Base-by-base conservation (phyloP, 2,113 vertebrate genomes). In the Myiopsitta monachus region DNA sequence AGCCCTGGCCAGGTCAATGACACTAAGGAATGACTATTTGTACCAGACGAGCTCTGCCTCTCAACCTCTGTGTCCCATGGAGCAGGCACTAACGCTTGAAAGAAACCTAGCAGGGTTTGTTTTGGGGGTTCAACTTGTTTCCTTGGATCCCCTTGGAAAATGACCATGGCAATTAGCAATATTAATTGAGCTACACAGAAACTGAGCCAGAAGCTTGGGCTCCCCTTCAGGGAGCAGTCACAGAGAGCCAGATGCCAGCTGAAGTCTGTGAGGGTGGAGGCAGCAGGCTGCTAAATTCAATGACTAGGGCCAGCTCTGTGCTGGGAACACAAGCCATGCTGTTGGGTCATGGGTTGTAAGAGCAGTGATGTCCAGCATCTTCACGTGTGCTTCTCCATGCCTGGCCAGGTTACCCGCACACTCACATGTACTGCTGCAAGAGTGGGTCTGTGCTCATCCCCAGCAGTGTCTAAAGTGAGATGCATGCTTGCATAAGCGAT, bases 11-110 rank as follows among this genome's bases (percentile, higher is more conserved):
- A 96, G 94, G 90, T 96, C 88, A 94, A 63, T 30, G 31, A 63
- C 91, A 95, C 55, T 83, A 44, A 82, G 90, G 66, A 94, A 91
- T 74, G 64, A 89, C 91, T 87, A 16, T 90, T 89, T 95, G 83
- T 88, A 66, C 82, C 57, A 26, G 47, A 63, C 1, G 5, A 95
- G 66, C 81, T 89, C 91, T 96, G 78, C 52, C 36, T 95, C 62
- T 94, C 83, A 92, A 22, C 54, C 82, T 83, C 63, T 80, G 31
- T 76, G 80, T 85, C 70, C 87, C 15, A 3, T 69, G 80, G 49
- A 94, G 46, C 30, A 86, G 61, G 28, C 69, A 72, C 19, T 89
- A 51, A 26, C 63, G 19, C 80, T 87, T 75, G 44, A 79, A 95
- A 88, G 44, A 94, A 93, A 41, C 70, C 61, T 80, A 89, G 52